Percentiles rank a stretch among this genome's conserved stretches.
Evolutionary conservation across 2,888 invertebrate genomes (phyloP).

Genomic region (Melieria omissa): DNA sequence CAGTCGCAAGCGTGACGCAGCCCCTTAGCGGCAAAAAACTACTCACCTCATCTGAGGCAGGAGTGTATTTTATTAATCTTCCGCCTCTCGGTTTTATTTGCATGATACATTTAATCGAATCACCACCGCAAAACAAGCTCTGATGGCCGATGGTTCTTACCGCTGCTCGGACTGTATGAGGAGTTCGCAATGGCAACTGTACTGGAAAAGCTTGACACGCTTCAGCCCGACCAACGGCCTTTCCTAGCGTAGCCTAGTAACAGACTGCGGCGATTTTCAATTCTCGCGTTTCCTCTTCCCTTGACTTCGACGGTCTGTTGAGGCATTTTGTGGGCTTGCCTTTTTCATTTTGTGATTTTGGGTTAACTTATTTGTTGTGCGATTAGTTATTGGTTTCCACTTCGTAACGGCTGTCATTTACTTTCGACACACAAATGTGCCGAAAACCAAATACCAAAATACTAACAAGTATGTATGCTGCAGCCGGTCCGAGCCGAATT

Average conservation of each 20-base stretch:
- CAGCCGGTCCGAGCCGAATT: no score
- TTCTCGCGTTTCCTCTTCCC: no score
- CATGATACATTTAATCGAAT: slow-evolving; percentile 29
- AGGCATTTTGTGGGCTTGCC: not conserved
- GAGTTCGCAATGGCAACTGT: not conserved
- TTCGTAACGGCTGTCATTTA: not conserved
- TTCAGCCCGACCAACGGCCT: no score
- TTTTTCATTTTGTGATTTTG: not conserved
- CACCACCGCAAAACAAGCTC: slow-evolving; percentile 19
- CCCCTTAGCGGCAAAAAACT: not conserved
- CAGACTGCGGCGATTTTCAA: no score
- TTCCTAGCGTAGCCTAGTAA: no score
- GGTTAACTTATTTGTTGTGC: slow-evolving; percentile 24
- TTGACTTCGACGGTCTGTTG: no score
- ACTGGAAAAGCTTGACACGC: slow-evolving; percentile 6
- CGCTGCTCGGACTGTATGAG: slow-evolving; percentile 4
- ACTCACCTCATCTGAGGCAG: not conserved
- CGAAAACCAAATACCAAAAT: slow-evolving; percentile 6
- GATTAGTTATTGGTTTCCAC: slow-evolving; percentile 23
- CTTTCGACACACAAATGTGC: not conserved
- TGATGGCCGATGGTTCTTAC: slow-evolving; percentile 4
- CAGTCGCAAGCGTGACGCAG: not conserved
- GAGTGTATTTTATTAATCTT: slow-evolving; percentile 32
- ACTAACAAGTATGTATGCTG: not conserved
- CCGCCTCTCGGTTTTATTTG: slow-evolving; percentile 26